phyloP scores from a whole-genome alignment of 2,113 vertebrate species.

The Grus americana region DNA sequence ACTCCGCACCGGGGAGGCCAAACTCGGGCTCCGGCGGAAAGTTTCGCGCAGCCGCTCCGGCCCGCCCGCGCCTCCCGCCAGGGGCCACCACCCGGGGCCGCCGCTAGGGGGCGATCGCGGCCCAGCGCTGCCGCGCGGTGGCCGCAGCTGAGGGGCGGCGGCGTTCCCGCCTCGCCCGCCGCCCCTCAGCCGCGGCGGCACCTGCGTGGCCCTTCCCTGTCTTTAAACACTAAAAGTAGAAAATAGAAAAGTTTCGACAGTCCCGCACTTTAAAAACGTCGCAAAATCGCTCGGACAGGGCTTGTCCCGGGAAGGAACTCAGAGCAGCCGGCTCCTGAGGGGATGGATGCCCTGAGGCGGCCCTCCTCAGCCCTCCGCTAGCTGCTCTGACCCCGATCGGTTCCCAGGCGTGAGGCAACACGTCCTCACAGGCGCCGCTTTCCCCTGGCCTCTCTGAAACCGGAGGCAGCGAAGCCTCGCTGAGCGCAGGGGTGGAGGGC shows the following conservation, averaged over 20 bases:
- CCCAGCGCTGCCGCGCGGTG: not conserved
- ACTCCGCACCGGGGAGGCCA: not conserved
- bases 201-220: not conserved
- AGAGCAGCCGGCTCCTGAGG: not conserved
- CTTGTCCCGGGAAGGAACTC: not conserved
- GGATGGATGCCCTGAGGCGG: not conserved
- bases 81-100: not conserved
- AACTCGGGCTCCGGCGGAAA: not conserved
- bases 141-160: not conserved
- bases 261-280: rapidly evolving
- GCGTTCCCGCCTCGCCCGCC: not conserved
- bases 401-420: not conserved
- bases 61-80: not conserved
- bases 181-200: not conserved
- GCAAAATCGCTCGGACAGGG: rapidly evolving
- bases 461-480: not conserved
- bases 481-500: not conserved
- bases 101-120: conserved; percentile 55
- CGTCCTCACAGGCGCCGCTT: not conserved
- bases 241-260: rapidly evolving
- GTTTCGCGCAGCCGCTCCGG: conserved; percentile 4
- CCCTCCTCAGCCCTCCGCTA: not conserved
- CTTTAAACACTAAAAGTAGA: rapidly evolving
- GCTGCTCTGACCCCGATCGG: not conserved
- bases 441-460: not conserved